Conservation (phyloP, 2,888 invertebrate species). For the Torymus texanus region DNA sequence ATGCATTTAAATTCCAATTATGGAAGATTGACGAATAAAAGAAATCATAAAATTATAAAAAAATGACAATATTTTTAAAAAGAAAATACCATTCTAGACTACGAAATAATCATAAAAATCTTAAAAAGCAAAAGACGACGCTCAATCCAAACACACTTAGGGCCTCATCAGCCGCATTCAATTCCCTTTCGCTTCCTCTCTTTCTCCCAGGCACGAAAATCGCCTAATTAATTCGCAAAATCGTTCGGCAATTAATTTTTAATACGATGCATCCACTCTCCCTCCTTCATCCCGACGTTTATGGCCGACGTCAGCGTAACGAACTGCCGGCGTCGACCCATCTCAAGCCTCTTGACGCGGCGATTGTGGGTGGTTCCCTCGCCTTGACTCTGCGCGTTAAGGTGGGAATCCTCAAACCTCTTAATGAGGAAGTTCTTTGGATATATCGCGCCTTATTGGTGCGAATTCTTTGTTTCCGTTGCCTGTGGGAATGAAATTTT, state of each 20-base stretch:
- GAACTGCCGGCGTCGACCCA: conserved; percentile 57
- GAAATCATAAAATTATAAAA: too few species aligned
- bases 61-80: too few species aligned
- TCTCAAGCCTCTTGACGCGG: conserved; percentile 66
- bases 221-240: conserved; percentile 49
- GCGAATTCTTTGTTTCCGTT: too few species aligned
- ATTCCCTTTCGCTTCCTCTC: not conserved
- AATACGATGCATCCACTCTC: conserved; percentile 29
- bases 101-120: too few species aligned
- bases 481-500: too few species aligned
- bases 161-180: not conserved
- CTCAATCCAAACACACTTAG: not conserved
- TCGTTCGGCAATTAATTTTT: conserved; percentile 46
- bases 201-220: conserved; percentile 9
- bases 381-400: not conserved
- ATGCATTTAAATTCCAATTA: too few species aligned
- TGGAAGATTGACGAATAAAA: too few species aligned
- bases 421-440: not conserved
- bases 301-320: conserved; percentile 24
- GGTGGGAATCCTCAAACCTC: not conserved
- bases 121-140: not conserved
- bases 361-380: conserved; percentile 56
- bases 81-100: too few species aligned
- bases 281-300: conserved; percentile 23
- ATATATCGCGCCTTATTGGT: too few species aligned